Evolutionary conservation across 1,140 invertebrate species (phyloP), one percentile per base, ranked within the genome.

Genomic region (Ptiloglossa arizonensis): DNA sequence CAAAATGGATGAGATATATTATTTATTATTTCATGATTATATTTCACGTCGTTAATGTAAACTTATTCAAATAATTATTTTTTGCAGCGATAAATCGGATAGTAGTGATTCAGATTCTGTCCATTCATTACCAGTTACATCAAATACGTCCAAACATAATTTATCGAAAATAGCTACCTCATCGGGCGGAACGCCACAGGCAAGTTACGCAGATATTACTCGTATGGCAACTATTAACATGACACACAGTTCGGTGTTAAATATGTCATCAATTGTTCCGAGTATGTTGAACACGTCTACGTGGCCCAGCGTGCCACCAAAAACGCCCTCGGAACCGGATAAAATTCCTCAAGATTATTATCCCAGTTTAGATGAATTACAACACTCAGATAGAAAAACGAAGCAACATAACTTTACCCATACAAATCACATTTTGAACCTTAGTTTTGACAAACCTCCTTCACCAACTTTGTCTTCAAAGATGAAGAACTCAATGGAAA

Each of bases 121-220:
- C 22, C 95, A 96, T 89, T 96, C 96, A 64, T 90, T 96, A 67
- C 95, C 95, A 2, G 94, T 95, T 32, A 94, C 93, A 41, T 93
- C 94, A 2, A 93, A 94, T 5, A 93, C 91, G 13, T 89, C 92
- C 13, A 93, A 91, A 64, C 87, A 90, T 46, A 90, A 89, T 84
- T 82, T 89, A 24, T 89, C 87, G 1, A 91, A 91, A 83, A 87
- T 89, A 66, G 80, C 87, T 48, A 88, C 89, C 35, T 91, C 94
- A 44, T 91, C 92, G 48, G 93, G 92, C 11, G 93, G 92, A 22
- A 93, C 94, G 13, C 93, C 94, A n/a, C 95, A 94, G 76, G 95
- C 95, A 38, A 96, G 95, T 46, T 96, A 96, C 87, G 96, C 96
- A 3, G 95, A 96, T 83, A 96, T 96, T 81, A 94, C 95, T 24